Conservation (phyloP, 2,113 vertebrate species). For the Stercorarius parasiticus region DNA sequence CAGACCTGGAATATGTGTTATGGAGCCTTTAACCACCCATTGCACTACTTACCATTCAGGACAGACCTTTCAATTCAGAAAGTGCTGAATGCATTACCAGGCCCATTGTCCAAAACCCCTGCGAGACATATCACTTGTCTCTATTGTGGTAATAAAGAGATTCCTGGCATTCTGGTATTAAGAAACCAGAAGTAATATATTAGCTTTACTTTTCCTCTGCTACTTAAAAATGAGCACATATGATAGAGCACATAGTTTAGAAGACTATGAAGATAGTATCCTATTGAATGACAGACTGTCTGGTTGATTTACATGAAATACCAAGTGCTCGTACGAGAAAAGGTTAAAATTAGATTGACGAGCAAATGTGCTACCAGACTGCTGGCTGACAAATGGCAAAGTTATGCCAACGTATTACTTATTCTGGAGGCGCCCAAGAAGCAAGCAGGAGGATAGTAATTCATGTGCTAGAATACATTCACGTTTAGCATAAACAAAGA, state of each 20-base stretch:
- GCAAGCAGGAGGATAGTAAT: constrained; percentile 70
- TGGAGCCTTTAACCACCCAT: constrained; percentile 40
- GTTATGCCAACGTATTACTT: constrained; percentile 79
- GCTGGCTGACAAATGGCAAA: constrained; percentile 85
- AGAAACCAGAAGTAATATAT: constrained; percentile 69
- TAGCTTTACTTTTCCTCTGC: constrained; percentile 67
- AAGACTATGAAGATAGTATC: constrained; percentile 40
- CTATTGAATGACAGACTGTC: constrained; percentile 81
- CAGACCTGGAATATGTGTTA: background rate
- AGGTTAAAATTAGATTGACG: constrained; percentile 85
- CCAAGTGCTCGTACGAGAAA: constrained; percentile 77
- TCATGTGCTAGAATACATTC: constrained; percentile 73
- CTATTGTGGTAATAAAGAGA: constrained; percentile 67
- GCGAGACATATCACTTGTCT: constrained; percentile 65
- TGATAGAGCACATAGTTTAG: constrained; percentile 48
- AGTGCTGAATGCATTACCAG: constrained; percentile 56
- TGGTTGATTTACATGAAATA: constrained; percentile 78
- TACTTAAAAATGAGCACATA: constrained; percentile 46
- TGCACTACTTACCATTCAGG: constrained; percentile 69
- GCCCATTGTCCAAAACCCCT: constrained; percentile 65
- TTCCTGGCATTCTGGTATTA: constrained; percentile 71
- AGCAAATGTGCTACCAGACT: constrained; percentile 83
- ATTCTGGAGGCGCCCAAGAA: constrained; percentile 76
- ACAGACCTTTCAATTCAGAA: constrained; percentile 71
- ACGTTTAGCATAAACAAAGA: constrained; percentile 64